Percentiles rank a stretch among this genome's conserved stretches.
Conservation (phyloP, 2,113 vertebrate species). For the Xerus inauris region DNA sequence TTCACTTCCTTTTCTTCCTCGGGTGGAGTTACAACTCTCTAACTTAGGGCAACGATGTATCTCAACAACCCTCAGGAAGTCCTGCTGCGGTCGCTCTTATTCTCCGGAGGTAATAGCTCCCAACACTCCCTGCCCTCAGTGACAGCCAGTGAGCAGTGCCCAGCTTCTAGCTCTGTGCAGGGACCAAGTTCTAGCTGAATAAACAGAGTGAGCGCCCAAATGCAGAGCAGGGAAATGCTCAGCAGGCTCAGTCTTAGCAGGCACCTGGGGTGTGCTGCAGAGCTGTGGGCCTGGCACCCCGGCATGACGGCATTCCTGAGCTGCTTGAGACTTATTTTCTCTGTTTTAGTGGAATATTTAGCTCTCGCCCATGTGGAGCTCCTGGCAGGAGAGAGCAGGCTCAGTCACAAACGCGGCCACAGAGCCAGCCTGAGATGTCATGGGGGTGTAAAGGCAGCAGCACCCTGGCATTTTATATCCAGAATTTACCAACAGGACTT, state of each 20-base stretch:
- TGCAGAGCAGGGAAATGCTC: neutral
- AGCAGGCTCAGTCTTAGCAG: neutral
- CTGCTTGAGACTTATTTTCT: rapidly evolving
- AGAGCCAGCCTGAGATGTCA: neutral
- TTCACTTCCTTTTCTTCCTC: neutral
- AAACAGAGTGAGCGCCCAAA: neutral
- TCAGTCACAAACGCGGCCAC: rapidly evolving
- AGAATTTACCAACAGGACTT: neutral
- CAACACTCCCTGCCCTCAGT: rapidly evolving
- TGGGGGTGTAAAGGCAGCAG: neutral
- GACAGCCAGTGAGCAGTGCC: neutral
- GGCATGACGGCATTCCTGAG: rapidly evolving
- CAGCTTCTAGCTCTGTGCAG: neutral
- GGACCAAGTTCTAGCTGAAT: conserved; percentile 14
- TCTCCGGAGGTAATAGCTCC: neutral
- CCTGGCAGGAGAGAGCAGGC: neutral
- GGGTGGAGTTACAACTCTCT: neutral
- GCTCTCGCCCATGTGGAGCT: too few species aligned
- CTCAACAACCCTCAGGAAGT: neutral
- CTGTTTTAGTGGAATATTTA: neutral
- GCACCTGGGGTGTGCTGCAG: neutral
- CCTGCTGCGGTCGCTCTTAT: too few species aligned
- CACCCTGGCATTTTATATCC: neutral
- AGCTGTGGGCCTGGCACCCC: neutral
- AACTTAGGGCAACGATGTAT: too few species aligned